Percentiles rank a stretch among this genome's conserved stretches.
These are phyloP conservation scores for Drosophila anceps DNA, from an alignment of 2,888 invertebrate species.

Conservation along the genomic window DNA sequence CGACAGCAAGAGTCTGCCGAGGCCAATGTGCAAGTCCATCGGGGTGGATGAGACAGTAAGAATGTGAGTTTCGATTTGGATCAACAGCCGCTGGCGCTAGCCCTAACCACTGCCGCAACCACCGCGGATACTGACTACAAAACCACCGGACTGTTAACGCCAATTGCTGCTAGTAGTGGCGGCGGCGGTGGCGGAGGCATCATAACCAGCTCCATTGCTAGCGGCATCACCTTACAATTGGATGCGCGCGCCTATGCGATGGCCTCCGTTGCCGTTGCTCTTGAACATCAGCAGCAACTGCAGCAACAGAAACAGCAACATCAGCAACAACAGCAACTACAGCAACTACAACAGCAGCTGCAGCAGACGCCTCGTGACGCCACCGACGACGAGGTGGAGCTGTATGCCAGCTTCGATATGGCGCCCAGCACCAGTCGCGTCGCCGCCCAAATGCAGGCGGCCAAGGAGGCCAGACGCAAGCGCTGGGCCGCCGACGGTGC, in stretches of 20 bases:
- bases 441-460: conserved; percentile 82
- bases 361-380: conserved; percentile 64
- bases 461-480: conserved; percentile 80
- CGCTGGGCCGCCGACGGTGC: conserved; percentile 82
- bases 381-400: conserved; percentile 82
- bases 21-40: conserved; percentile 87
- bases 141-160: conserved; percentile 21
- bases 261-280: conserved; percentile 73
- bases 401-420: conserved; percentile 79
- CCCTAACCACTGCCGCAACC: conserved; percentile 32
- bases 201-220: conserved; percentile 29
- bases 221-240: conserved; percentile 32
- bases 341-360: conserved; percentile 20
- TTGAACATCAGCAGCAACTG: conserved; percentile 62
- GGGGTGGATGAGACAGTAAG: conserved; percentile 85
- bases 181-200: conserved; percentile 15
- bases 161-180: conserved; percentile 17
- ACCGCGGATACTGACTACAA: conserved; percentile 11
- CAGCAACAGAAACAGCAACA: conserved; percentile 44
- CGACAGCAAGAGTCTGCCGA: conserved; percentile 95
- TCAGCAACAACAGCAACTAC: conserved; percentile 27
- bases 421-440: conserved; percentile 80
- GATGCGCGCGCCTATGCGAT: conserved; percentile 77
- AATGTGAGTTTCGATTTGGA: conserved; percentile 85
- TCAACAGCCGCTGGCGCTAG: conserved; percentile 65